A percentile compares a stretch with the other conserved stretches of the same genome.
Conservation (phyloP, 2,888 invertebrate genomes). For the Cataglyphis livida region DNA sequence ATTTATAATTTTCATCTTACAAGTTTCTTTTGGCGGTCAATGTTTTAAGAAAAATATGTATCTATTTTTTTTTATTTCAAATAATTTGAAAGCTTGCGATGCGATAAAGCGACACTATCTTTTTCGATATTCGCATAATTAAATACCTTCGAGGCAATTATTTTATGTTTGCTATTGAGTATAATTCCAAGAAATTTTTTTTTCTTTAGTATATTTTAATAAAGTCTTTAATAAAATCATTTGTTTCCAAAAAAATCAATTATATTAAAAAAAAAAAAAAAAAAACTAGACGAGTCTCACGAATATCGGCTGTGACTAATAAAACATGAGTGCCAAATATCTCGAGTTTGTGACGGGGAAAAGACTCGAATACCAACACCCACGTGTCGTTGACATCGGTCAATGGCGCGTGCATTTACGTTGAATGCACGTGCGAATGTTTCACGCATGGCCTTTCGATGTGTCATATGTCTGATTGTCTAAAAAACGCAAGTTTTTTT, state of each 20-base stretch:
- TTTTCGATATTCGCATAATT: too few relatives aligned
- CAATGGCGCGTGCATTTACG: conserved; percentile 34
- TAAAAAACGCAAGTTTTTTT: neutral
- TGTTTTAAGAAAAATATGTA: neutral
- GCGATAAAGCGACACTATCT: neutral
- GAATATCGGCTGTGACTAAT: conserved; percentile 33
- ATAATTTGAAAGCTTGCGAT: neutral
- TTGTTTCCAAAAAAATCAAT: neutral
- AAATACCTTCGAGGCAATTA: neutral
- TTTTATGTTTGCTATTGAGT: neutral
- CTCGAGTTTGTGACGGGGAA: conserved; percentile 6
- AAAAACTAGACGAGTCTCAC: neutral
- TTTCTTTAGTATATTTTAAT: neutral
- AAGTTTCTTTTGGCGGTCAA: neutral
- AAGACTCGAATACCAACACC: conserved; percentile 24
- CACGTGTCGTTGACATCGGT: conserved; percentile 40
- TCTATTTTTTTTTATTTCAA: neutral
- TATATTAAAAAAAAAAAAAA: neutral
- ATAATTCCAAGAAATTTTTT: neutral
- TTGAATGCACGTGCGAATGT: conserved; percentile 30
- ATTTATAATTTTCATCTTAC: conserved; percentile 19
- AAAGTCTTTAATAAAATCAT: neutral
- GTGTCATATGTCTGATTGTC: neutral
- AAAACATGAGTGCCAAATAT: conserved; percentile 31
- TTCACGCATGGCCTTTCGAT: neutral